A percentile compares a stretch with the other conserved stretches of the same genome.
These are phyloP conservation scores for Prolemur simus DNA, from an alignment of 2,113 vertebrate species.

Conservation along the genomic window DNA sequence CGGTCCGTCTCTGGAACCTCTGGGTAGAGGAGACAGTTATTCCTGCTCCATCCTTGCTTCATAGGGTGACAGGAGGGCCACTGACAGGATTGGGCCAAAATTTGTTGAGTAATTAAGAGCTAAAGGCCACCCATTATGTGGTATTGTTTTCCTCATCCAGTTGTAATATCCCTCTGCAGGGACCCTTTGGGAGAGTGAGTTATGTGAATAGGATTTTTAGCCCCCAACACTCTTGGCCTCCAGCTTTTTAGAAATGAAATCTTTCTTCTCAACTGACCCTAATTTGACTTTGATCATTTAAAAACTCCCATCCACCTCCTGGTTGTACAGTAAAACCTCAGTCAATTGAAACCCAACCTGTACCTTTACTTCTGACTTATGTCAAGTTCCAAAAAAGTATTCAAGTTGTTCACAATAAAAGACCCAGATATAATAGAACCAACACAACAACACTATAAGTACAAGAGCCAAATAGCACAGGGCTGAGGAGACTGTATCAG, in stretches of 20 bases:
- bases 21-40: background rate
- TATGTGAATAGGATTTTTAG: background rate
- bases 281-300: conserved; percentile 40
- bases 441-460: background rate
- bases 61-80: background rate
- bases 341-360: conserved; percentile 2
- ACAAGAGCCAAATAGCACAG: background rate
- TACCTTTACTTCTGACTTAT: background rate
- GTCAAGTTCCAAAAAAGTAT: background rate
- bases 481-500: background rate
- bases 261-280: conserved; percentile 30
- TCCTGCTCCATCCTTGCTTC: background rate
- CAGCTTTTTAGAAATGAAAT: conserved; percentile 1
- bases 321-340: conserved; percentile 36
- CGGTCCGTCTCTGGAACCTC: background rate
- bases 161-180: background rate
- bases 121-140: background rate
- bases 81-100: background rate
- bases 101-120: background rate
- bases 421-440: background rate
- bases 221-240: background rate
- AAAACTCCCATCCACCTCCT: background rate
- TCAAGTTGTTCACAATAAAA: background rate
- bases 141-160: background rate
- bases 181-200: background rate